phyloP scores from a whole-genome alignment of 2,797 vertebrate species.

The Tamandua tetradactyla region DNA sequence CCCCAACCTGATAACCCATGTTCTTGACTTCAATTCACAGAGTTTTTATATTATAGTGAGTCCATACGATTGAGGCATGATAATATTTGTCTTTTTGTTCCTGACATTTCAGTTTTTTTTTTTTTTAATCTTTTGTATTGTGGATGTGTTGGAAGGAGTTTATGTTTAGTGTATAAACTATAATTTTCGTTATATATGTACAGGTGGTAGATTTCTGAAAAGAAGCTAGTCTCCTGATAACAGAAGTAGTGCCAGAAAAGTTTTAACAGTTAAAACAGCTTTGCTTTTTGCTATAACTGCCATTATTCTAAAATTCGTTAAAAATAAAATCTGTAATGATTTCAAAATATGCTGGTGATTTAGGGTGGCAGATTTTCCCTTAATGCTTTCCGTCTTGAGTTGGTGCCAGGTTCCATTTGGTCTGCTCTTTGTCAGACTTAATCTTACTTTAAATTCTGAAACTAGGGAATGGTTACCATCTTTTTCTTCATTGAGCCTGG shows the following conservation, averaged over 20 bases:
- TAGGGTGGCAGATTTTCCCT: neutral
- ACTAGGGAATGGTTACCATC: neutral
- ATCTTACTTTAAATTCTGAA: neutral
- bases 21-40: no score
- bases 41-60: no score
- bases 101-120: no score
- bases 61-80: no score
- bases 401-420: neutral
- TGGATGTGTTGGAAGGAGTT: neutral
- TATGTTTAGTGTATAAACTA: neutral
- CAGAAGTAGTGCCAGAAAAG: neutral
- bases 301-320: neutral
- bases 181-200: neutral
- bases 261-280: neutral
- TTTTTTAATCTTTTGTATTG: neutral
- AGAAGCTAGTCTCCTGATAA: neutral
- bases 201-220: neutral
- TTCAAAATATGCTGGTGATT: neutral
- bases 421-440: neutral
- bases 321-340: neutral
- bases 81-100: no score
- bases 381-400: neutral
- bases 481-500: neutral
- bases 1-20: no score
- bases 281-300: neutral